A percentile compares a stretch with the other conserved stretches of the same genome.
These are phyloP conservation scores for Diarsia rubi DNA, from an alignment of 2,888 invertebrate genomes.

Conservation along the genomic window DNA sequence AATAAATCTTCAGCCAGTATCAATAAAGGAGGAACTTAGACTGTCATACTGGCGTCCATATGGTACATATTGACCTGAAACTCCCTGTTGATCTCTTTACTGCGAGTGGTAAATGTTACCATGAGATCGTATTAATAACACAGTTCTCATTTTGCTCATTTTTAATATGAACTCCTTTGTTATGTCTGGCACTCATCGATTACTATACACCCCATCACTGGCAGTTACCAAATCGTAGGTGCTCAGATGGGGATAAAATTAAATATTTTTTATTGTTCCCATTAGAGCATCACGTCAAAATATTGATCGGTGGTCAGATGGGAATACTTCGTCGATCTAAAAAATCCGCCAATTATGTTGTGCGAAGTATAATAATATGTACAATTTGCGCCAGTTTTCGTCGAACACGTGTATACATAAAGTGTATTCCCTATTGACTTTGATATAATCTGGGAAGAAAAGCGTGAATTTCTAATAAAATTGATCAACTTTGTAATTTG, in stretches of 20 bases:
- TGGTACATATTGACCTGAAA: conserved; percentile 16
- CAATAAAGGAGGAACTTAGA: conserved; percentile 32
- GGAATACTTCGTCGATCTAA: too few species aligned
- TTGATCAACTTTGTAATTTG: conserved; percentile 56
- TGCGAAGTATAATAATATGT: conserved; percentile 6
- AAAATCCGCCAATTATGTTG: conserved; percentile 2
- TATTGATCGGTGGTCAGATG: too few species aligned
- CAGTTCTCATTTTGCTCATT: conserved; percentile 19
- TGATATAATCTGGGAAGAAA: conserved; percentile 25
- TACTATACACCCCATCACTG: too few species aligned
- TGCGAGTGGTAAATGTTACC: not conserved
- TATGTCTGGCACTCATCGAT: not conserved
- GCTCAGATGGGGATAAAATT: too few species aligned
- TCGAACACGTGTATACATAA: conserved; percentile 14
- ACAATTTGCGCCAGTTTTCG: conserved; percentile 20
- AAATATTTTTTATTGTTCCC: too few species aligned
- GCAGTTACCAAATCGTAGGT: too few species aligned
- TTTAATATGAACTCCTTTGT: not conserved
- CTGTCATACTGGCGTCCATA: conserved; percentile 14
- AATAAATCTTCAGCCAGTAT: conserved; percentile 51
- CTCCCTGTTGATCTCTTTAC: conserved; percentile 27
- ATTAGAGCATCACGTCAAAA: too few species aligned
- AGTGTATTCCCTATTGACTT: conserved; percentile 23
- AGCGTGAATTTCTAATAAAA: conserved; percentile 56
- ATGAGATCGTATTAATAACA: conserved; percentile 15